phyloP scores from a whole-genome alignment of 1,140 invertebrate species.

The Drosophila lini region DNA sequence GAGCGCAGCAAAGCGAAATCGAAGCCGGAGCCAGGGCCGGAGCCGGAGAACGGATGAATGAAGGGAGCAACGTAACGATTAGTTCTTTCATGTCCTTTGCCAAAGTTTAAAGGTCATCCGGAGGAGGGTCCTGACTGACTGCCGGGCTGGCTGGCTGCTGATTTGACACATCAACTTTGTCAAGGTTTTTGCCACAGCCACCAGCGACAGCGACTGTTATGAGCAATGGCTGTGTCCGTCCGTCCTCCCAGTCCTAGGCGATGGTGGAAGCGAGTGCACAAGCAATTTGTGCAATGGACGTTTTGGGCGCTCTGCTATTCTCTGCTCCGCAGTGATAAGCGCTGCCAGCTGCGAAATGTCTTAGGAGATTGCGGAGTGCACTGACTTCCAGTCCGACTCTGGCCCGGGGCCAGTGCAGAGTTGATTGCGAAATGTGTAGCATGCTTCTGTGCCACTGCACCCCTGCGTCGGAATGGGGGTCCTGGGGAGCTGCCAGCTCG shows the following conservation, averaged over 20 bases:
- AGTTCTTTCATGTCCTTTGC: conserved; percentile 83
- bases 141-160: conserved; percentile 59
- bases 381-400: conserved; percentile 51
- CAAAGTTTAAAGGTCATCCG: conserved; percentile 83
- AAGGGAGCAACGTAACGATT: conserved; percentile 83
- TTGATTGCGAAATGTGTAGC: conserved; percentile 58
- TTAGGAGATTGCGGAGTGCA: conserved; percentile 78
- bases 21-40: conserved; percentile 57
- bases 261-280: conserved; percentile 40
- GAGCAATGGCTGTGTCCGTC: conserved; percentile 60
- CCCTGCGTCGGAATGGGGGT: neutral
- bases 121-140: conserved; percentile 30
- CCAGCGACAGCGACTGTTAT: conserved; percentile 66
- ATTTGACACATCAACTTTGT: conserved; percentile 83
- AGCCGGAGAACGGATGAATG: conserved; percentile 62
- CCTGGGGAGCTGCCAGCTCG: neutral
- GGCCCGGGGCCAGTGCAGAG: conserved; percentile 34
- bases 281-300: conserved; percentile 82
- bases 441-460: conserved; percentile 55
- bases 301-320: conserved; percentile 58
- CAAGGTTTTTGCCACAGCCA: conserved; percentile 73
- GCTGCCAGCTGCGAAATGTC: conserved; percentile 76
- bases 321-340: conserved; percentile 73
- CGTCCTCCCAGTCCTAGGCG: neutral
- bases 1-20: conserved; percentile 60